These are phyloP conservation scores for Pteria penguin DNA, from an alignment of 2,888 invertebrate species.

Conservation along the genomic window DNA sequence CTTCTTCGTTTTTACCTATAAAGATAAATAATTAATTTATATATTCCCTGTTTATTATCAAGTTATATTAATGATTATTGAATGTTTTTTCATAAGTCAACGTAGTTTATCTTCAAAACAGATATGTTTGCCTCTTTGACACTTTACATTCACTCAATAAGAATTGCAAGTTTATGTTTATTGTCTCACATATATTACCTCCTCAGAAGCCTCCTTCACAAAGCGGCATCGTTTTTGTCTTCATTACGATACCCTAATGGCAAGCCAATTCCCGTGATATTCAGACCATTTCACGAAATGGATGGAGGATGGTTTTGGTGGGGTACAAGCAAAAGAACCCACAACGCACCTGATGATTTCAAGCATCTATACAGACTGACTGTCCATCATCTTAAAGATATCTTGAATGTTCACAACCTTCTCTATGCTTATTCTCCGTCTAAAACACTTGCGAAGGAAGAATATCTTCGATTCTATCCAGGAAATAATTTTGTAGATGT, in stretches of 20 bases:
- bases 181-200: too few species aligned
- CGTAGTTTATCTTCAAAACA: neutral
- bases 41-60: too few species aligned
- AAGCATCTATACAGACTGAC: constrained; percentile 42
- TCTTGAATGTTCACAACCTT: constrained; percentile 48
- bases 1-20: too few species aligned
- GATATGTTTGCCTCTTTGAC: neutral
- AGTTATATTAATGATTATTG: too few species aligned
- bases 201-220: too few species aligned
- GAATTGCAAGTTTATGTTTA: too few species aligned
- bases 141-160: neutral
- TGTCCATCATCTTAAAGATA: constrained; percentile 43
- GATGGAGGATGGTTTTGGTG: constrained; percentile 58
- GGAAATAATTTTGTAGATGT: constrained; percentile 49
- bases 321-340: constrained; percentile 37
- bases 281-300: constrained; percentile 53
- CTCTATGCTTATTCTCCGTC: constrained; percentile 49
- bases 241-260: constrained; percentile 39
- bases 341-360: constrained; percentile 44
- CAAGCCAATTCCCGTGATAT: constrained; percentile 43
- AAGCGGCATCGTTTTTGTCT: too few species aligned
- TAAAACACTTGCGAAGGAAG: constrained; percentile 31
- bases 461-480: constrained; percentile 47
- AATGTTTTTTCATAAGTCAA: too few species aligned
- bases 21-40: too few species aligned